These are phyloP conservation scores for Heteronetta atricapilla DNA, from an alignment of 2,113 vertebrate genomes.

Conservation along the genomic window DNA sequence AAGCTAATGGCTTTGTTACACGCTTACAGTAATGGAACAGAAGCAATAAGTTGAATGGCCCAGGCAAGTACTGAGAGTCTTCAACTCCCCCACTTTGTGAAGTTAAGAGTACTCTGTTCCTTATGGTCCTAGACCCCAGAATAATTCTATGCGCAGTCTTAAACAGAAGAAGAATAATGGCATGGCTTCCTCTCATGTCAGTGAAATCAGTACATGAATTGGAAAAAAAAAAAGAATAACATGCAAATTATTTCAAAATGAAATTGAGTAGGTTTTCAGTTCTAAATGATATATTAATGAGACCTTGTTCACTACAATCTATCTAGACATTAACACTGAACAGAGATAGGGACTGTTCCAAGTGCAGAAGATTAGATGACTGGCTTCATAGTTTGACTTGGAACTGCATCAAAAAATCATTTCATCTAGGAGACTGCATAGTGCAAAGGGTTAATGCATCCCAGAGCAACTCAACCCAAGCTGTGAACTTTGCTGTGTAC, in stretches of 20 bases:
- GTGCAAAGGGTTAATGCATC: neutral
- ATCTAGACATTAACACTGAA: neutral
- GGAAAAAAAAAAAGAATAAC: neutral
- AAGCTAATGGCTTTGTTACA: neutral
- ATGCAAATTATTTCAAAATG: neutral
- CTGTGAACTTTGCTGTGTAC: neutral
- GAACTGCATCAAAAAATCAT: neutral
- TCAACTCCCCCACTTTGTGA: neutral
- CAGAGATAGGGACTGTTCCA: neutral
- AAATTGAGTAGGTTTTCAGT: neutral
- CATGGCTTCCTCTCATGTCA: neutral
- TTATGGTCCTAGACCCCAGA: neutral
- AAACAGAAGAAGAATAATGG: neutral
- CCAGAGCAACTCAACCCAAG: neutral
- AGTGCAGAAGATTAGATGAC: neutral
- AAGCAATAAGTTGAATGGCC: neutral
- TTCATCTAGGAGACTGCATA: neutral
- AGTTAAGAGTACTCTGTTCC: neutral
- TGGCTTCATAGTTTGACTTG: neutral
- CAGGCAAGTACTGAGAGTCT: neutral
- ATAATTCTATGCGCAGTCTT: neutral
- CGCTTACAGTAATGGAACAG: neutral
- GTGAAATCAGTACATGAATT: neutral
- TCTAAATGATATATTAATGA: neutral
- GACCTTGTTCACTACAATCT: neutral